Base-by-base conservation (phyloP, 2,888 invertebrate species). In the Gastracanthus pulcherrimus region DNA sequence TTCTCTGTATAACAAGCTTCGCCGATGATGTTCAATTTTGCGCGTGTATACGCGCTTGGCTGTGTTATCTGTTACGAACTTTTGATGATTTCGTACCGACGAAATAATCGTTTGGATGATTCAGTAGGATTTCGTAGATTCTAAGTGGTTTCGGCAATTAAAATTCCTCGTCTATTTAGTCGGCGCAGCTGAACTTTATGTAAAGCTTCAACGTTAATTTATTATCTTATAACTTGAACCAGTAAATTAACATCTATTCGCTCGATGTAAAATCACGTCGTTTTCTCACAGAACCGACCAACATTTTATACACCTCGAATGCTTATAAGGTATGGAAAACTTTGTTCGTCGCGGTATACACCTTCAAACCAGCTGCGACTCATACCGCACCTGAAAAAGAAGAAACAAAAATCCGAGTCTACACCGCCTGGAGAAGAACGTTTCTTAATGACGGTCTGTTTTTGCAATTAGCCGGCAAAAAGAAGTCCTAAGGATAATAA, bases 381-480 rank as follows among this genome's bases (percentile, higher is more conserved):
- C 76, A 29, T 66, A 45, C 71, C 34, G 11, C 13, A 5, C 36
- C 13, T 31, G 23, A n/a, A 26, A n/a, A 36, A 29, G 45, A 58
- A 67, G 23, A 23, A 77, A 36, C 29, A 23, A 55, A 41, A 70
- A n/a, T 13, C 23, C 13, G 34, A 6, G 19, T 4, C 26, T 26
- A 13, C 2, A 19, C 58, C 26, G 29, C 26, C 16, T 23, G 51
- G 19, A 58, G 58, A 71, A 71, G 71, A 75, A 74, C 55, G 45
- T 38, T 19, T n/a, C 76, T 80, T 82, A 82, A 82, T 80, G 80
- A 82, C 41, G 36, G 55, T 66, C 67, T 66, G 80, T 80, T 82
- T 80, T 82, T 82, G 82, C 80, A 82, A 82, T 82, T 82, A 80
- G 80, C 76, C 38, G 11, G 55, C 62, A 76, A 76, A 82, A 80